Evolutionary conservation across 2,888 invertebrate species (phyloP), one percentile per base, ranked within the genome.

Genomic region (Thera obeliscata): DNA sequence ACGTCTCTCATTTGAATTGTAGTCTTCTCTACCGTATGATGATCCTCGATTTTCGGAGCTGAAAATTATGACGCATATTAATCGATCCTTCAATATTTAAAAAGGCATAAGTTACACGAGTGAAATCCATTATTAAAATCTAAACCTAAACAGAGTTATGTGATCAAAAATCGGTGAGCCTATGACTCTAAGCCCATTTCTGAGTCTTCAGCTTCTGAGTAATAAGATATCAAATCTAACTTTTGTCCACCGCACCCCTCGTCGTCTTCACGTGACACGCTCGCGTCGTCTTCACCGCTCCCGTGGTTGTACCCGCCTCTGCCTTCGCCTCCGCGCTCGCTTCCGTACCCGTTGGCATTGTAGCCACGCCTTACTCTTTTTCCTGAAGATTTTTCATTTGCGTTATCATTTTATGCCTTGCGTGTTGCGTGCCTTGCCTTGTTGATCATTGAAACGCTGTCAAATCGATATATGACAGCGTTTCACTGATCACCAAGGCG

Each of bases 241-340:
- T 62, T 66, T 43, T 81, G 80, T 9, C 78, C 82, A 56, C 77
- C 76, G 64, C 84, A 81, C 0, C 75, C 78, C 2, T 77, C 73
- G 9, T 76, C 66, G 49, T 75, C 70, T 60, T 88, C 87, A 7
- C 74, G 75, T 63, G 86, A 85, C 52, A 74, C 74, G 66, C 82
- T 88, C 6, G 80, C 81, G 56, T 86, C 84, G 0, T 78, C 79
- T 50, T 89, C 86, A 54, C 83, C 78, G 73, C 80, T 84, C n/a
- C 76, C 81, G n/a, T 77, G 78, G 0, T 56, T 54, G 58, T 58
- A 84, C 3, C 77, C 76, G 61, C 78, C 66, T 7, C 77, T 78
- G 56, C 75, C 78, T 5, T 75, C 79, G 65, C 78, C 74, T 2
- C 76, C 62, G 59, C 65, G 65, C 50, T 62, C 69, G 65, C 69